Conservation (phyloP, 1,140 invertebrate species). For the Drosophila athabasca region DNA sequence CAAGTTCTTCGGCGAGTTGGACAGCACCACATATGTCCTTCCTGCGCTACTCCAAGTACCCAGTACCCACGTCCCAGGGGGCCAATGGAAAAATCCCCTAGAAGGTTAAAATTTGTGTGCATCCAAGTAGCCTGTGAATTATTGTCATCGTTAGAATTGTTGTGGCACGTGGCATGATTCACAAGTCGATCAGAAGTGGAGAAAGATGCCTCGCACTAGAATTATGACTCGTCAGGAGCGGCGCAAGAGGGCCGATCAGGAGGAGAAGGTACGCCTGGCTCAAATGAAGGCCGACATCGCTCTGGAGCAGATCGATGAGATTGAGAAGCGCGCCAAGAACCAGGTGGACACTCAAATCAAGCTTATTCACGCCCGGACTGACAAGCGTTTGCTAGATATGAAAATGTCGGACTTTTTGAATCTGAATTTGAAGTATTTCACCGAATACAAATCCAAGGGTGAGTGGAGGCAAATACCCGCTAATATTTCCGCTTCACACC, state of each 20-base stretch:
- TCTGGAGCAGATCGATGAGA: too few species aligned
- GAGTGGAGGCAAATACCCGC: not conserved
- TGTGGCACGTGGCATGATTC: too few species aligned
- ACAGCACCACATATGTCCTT: too few species aligned
- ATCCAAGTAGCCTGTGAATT: conserved; percentile 1
- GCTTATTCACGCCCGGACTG: conserved; percentile 25
- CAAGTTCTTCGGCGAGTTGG: too few species aligned
- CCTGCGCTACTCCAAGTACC: too few species aligned
- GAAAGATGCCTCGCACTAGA: conserved; percentile 68
- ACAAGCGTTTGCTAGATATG: conserved; percentile 46
- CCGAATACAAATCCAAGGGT: conserved; percentile 24
- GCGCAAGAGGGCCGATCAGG: conserved; percentile 10
- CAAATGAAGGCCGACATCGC: conserved; percentile 43
- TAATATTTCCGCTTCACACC: not conserved
- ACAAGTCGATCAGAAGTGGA: not conserved
- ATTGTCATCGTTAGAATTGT: too few species aligned
- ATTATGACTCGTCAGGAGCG: conserved; percentile 32
- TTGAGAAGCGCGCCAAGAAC: conserved; percentile 7
- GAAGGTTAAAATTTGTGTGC: conserved; percentile 4
- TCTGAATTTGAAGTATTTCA: conserved; percentile 16
- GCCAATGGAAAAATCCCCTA: too few species aligned
- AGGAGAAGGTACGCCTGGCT: conserved; percentile 56
- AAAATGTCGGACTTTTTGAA: conserved; percentile 51
- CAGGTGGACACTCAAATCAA: conserved; percentile 5
- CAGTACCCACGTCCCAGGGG: too few species aligned